Evolutionary conservation across 2,113 vertebrate species (phyloP).

Genomic region (Engraulis encrasicolus): DNA sequence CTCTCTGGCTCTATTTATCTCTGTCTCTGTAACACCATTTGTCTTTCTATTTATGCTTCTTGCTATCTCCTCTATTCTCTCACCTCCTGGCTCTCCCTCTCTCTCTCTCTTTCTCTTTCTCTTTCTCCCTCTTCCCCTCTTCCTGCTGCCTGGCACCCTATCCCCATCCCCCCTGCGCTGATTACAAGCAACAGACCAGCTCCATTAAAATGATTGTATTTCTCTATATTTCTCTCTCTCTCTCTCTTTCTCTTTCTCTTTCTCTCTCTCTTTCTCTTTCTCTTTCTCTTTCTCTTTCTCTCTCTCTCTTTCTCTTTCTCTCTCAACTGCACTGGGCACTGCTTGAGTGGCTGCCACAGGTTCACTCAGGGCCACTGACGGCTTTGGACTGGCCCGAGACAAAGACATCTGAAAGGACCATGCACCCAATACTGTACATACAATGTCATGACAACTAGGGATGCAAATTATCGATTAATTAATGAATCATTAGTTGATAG

Average conservation of each 20-base stretch:
- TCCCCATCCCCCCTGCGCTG: slow-evolving; percentile 28
- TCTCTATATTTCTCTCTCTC: not conserved
- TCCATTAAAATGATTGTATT: slow-evolving; percentile 29
- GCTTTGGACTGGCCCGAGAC: no score
- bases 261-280: no score
- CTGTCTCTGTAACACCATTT: slow-evolving; percentile 19
- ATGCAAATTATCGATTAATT: no score
- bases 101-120: slow-evolving; percentile 19
- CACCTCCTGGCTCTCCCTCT: slow-evolving; percentile 1
- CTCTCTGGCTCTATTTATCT: slow-evolving; percentile 1
- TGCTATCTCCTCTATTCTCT: not conserved
- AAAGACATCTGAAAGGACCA: no score
- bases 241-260: no score
- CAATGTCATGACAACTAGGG: no score
- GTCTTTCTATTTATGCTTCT: not conserved
- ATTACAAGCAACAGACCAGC: not conserved
- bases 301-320: no score
- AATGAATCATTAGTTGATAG: no score
- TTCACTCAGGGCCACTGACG: not conserved
- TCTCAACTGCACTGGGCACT: not conserved
- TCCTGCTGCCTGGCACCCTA: not conserved
- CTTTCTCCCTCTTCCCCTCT: not conserved
- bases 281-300: no score
- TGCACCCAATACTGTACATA: no score
- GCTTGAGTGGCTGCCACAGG: not conserved